Base-by-base conservation (phyloP, 2,888 invertebrate genomes). In the Antitype chi region DNA sequence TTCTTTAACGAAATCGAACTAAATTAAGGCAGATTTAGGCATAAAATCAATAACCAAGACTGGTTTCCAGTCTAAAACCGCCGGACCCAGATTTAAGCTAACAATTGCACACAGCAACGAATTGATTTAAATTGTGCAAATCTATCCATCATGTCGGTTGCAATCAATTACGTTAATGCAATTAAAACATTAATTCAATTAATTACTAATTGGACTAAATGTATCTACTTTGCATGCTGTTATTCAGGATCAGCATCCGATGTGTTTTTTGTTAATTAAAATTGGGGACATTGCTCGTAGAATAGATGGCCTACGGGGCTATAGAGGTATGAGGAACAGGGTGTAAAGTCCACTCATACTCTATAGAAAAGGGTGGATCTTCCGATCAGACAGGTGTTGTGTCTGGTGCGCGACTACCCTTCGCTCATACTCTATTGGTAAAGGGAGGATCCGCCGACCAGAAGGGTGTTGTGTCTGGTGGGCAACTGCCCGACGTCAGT, bases 51-150 rank as follows among this genome's bases (percentile, higher is more conserved):
- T 64, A 69, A 63, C 2, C 11, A n/a, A 67, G 32, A 80, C 52
- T 60, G 28, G 64, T 77, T 75, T 75, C 66, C 60, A 71, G 52
- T 74, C n/a, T 62, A 70, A 73, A 74, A 72, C 68, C 62, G 70
- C 70, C 75, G 72, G 68, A 78, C 77, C 49, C 63, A 84, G 70
- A 75, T 64, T 85, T 70, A 60, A 63, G 43, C 68, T n/a, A 70
- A 78, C 64, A 76, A 76, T 86, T 82, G 67, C 75, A 67, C 78
- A 71, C 70, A 79, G 67, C 25, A 72, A 75, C 80, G 53, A 82
- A 86, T 86, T 72, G 70, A 79, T 86, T 84, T 55, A 60, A 71
- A 82, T 77, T 81, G 80, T 82, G 77, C 38, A 85, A 85, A 84
- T 74, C 71, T 55, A 75, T 81, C 74, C 75, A 74, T 81, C 72